These are phyloP conservation scores for Penaeus vannamei DNA, from an alignment of 1,140 invertebrate species.

Conservation along the genomic window DNA sequence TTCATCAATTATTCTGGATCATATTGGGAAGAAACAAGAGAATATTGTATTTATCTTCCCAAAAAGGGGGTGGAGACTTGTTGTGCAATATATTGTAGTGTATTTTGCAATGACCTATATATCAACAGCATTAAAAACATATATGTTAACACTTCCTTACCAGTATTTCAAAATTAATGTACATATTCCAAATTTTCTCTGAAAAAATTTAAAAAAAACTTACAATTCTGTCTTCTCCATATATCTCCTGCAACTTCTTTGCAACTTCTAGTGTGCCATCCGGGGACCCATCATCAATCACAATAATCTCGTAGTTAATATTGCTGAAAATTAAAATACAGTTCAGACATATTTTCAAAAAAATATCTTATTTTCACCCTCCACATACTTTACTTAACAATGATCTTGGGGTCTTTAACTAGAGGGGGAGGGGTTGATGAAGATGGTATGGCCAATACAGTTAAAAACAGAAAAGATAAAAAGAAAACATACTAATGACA, in stretches of 20 bases:
- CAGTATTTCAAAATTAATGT: background rate
- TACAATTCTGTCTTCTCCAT: constrained; percentile 90
- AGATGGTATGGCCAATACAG: no score
- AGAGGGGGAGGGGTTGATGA: no score
- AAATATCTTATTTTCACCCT: no score
- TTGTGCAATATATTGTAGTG: no score
- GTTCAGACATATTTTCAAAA: constrained; percentile 16
- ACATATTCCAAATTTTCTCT: background rate
- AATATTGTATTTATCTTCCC: background rate
- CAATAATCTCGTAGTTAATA: constrained; percentile 90
- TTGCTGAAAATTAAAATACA: constrained; percentile 65
- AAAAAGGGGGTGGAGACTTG: no score
- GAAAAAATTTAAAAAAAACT: constrained; percentile 10
- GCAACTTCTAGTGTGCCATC: constrained; percentile 97
- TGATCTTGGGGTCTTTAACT: background rate
- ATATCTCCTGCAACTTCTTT: constrained; percentile 91
- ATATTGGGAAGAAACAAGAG: no score
- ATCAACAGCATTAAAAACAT: no score
- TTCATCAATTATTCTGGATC: no score
- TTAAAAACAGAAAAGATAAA: no score
- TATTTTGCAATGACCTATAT: no score
- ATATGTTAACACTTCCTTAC: no score
- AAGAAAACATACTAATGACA: no score
- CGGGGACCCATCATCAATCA: constrained; percentile 99
- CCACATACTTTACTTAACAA: constrained; percentile 22